These are phyloP conservation scores for Crambe crambe DNA, from an alignment of 37 sponge, comb jelly and placozoan species.

Conservation along the genomic window DNA sequence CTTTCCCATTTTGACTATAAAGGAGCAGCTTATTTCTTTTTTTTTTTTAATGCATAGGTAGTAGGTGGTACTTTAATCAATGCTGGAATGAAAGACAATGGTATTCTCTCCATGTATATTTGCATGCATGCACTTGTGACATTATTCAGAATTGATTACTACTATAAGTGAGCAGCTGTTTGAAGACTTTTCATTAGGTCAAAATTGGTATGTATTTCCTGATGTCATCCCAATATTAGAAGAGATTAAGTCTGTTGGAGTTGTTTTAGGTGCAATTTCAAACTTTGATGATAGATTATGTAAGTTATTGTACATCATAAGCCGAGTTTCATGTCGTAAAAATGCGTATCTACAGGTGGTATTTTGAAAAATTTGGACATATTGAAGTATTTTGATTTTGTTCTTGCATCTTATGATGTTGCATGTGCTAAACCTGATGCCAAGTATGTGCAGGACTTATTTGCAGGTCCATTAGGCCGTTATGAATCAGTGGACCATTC, in stretches of 20 bases:
- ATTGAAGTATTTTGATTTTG: conserved; percentile 40
- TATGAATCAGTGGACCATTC: no score
- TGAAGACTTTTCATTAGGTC: conserved; percentile 7
- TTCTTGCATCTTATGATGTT: conserved; percentile 30
- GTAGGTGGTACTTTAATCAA: background rate
- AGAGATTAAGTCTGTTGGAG: background rate
- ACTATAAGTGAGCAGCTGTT: conserved; percentile 12
- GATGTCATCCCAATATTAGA: conserved; percentile 29
- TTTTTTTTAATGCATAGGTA: no score
- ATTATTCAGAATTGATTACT: background rate
- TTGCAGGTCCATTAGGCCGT: background rate
- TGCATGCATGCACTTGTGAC: background rate
- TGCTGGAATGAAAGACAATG: conserved; percentile 11
- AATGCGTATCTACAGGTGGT: conserved; percentile 4
- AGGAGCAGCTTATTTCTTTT: no score
- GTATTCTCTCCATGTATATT: no score
- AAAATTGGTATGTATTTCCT: conserved; percentile 42
- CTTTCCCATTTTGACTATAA: no score
- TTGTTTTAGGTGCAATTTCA: conserved; percentile 40
- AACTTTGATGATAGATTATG: conserved; percentile 62
- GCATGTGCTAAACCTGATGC: conserved; percentile 40
- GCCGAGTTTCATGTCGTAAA: no score
- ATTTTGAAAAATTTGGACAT: conserved; percentile 23
- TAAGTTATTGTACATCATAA: conserved; percentile 5
- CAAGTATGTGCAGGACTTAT: conserved; percentile 1